Conservation (phyloP, 1,140 invertebrate species). For the Bicyclus anynana region DNA sequence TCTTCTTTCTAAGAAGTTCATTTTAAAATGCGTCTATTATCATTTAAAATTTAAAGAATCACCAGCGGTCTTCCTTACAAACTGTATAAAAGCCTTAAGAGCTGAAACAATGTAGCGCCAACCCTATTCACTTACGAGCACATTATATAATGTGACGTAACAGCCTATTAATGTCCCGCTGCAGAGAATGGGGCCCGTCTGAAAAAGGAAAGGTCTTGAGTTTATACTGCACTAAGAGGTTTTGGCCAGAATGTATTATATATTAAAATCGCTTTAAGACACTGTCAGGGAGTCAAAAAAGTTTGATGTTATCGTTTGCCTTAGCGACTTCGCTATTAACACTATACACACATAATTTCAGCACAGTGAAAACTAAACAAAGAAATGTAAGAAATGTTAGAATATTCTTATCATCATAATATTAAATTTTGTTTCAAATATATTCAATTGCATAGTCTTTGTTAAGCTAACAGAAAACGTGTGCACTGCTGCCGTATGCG, state of each 20-base stretch:
- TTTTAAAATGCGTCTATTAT: background rate
- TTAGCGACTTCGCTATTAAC: background rate
- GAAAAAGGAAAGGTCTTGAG: constrained; percentile 5
- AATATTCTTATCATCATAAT: too few relatives aligned
- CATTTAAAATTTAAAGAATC: background rate
- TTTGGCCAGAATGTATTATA: constrained; percentile 4
- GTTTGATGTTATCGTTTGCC: background rate
- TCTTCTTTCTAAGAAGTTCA: background rate
- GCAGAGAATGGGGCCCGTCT: constrained; percentile 1
- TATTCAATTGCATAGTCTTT: too few relatives aligned
- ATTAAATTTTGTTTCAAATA: too few relatives aligned
- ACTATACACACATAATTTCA: too few relatives aligned
- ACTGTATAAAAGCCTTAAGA: background rate
- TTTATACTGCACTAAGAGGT: constrained; percentile 8
- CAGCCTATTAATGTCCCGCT: constrained; percentile 5
- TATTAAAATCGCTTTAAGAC: constrained; percentile 1
- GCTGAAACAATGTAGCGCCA: constrained; percentile 6
- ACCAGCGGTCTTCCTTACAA: background rate
- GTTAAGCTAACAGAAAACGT: too few relatives aligned
- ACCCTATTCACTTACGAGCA: constrained; percentile 1
- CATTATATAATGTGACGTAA: constrained; percentile 10
- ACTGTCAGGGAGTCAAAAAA: background rate
- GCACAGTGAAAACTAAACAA: too few relatives aligned
- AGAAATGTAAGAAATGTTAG: too few relatives aligned
- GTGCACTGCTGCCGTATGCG: too few relatives aligned